Percentiles rank a stretch among this genome's conserved stretches.
Conservation (phyloP, 1,140 invertebrate species). For the Aporrectodea caliginosa region DNA sequence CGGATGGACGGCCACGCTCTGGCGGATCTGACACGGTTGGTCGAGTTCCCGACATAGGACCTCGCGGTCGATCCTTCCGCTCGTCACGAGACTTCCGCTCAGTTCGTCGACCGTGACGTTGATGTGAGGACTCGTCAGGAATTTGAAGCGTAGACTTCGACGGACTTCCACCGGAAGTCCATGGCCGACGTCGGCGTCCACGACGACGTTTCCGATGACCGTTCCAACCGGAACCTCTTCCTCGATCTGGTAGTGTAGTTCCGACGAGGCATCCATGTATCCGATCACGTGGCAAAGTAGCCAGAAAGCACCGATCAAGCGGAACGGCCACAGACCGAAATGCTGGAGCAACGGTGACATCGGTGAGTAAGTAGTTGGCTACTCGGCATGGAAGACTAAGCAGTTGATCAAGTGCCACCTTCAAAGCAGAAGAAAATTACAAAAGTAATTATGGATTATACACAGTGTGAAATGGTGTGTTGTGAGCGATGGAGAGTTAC, state of each 20-base stretch:
- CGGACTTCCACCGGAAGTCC: neutral
- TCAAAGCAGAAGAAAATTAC: too few relatives aligned
- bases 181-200: neutral
- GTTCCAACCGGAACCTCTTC: conserved; percentile 11
- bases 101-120: conserved; percentile 7
- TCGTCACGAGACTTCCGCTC: neutral
- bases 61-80: conserved; percentile 18
- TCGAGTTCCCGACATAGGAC: neutral
- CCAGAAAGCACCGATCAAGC: too few relatives aligned
- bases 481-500: too few relatives aligned
- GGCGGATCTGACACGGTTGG: neutral
- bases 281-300: too few relatives aligned
- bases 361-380: too few relatives aligned
- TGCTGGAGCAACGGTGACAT: too few relatives aligned
- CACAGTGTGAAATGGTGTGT: too few relatives aligned
- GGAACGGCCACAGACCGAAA: too few relatives aligned
- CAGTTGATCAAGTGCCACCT: too few relatives aligned
- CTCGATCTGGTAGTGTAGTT: conserved; percentile 14
- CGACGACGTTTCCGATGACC: conserved; percentile 18
- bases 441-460: too few relatives aligned
- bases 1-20: conserved; percentile 23
- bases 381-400: too few relatives aligned
- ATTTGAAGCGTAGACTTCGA: neutral
- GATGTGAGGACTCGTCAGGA: conserved; percentile 4
- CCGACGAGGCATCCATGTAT: too few relatives aligned